phyloP scores from a whole-genome alignment of 1,140 invertebrate genomes.

The Caenorhabditis briggsae region DNA sequence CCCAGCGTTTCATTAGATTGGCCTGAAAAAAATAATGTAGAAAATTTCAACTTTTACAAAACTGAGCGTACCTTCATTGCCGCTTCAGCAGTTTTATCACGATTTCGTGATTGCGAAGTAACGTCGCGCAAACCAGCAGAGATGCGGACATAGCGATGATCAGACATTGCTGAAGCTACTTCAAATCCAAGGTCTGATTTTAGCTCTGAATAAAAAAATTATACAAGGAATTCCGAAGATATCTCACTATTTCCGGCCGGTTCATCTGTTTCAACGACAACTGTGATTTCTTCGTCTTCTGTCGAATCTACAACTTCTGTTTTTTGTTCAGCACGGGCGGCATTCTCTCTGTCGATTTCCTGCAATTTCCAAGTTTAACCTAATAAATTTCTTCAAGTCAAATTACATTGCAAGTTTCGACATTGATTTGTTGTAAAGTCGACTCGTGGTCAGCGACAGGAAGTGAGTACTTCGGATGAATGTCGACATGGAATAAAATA shows the following conservation, averaged over 20 bases:
- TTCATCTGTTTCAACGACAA: neutral
- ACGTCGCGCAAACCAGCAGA: too few species aligned
- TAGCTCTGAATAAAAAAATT: too few species aligned
- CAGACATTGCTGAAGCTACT: neutral
- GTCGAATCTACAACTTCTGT: neutral
- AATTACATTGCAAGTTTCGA: neutral
- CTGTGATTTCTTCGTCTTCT: neutral
- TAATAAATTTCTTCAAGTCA: neutral
- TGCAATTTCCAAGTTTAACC: neutral
- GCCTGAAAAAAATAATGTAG: neutral
- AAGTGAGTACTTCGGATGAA: too few species aligned
- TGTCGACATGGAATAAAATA: too few species aligned
- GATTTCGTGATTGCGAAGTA: too few species aligned
- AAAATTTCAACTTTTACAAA: neutral
- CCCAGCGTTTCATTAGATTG: neutral
- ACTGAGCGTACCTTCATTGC: too few species aligned
- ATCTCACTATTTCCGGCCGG: neutral
- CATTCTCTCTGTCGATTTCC: conserved; percentile 19
- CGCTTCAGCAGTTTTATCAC: too few species aligned
- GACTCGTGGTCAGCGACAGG: too few species aligned
- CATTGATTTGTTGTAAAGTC: neutral
- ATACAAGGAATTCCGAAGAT: neutral
- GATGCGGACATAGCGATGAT: too few species aligned
- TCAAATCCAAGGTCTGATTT: neutral
- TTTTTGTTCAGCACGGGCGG: neutral